phyloP scores from a whole-genome alignment of 2,888 invertebrate genomes.

The Cryptocephalus moraei region DNA sequence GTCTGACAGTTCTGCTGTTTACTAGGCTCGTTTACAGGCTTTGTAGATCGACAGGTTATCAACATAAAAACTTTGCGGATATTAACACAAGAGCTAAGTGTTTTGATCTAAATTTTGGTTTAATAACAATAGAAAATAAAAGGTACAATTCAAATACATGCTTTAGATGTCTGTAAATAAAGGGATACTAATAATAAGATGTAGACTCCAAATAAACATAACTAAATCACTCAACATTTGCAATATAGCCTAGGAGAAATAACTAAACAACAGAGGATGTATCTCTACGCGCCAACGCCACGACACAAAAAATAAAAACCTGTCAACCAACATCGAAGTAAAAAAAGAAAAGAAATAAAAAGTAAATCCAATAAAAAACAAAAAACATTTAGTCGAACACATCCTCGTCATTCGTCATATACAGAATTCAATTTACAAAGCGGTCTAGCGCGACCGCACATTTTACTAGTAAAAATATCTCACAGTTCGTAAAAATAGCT shows the following conservation, averaged over 20 bases:
- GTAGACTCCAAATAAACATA: constrained; percentile 32
- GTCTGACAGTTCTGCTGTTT: too few relatives aligned
- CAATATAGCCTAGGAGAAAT: constrained; percentile 29
- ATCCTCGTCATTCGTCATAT: constrained; percentile 35
- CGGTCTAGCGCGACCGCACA: constrained; percentile 23
- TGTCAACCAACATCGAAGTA: constrained; percentile 27
- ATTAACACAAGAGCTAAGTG: constrained; percentile 27
- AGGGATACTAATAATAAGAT: constrained; percentile 30
- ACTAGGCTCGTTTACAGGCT: not conserved
- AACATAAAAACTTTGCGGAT: constrained; percentile 22
- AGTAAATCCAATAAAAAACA: constrained; percentile 8
- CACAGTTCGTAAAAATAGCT: constrained; percentile 39
- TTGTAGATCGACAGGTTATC: constrained; percentile 3
- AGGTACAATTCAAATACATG: constrained; percentile 39
- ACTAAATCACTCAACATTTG: constrained; percentile 35
- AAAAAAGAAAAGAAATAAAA: constrained; percentile 18
- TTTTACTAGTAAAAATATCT: constrained; percentile 40
- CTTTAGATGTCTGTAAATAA: constrained; percentile 31
- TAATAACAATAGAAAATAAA: constrained; percentile 40
- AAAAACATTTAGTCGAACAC: constrained; percentile 33
- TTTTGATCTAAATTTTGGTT: constrained; percentile 40
- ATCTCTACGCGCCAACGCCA: constrained; percentile 36
- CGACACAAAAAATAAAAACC: constrained; percentile 27
- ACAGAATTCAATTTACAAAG: constrained; percentile 29
- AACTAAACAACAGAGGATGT: constrained; percentile 37